Conservation (phyloP, 2,113 vertebrate genomes). For the Rhea pennata region DNA sequence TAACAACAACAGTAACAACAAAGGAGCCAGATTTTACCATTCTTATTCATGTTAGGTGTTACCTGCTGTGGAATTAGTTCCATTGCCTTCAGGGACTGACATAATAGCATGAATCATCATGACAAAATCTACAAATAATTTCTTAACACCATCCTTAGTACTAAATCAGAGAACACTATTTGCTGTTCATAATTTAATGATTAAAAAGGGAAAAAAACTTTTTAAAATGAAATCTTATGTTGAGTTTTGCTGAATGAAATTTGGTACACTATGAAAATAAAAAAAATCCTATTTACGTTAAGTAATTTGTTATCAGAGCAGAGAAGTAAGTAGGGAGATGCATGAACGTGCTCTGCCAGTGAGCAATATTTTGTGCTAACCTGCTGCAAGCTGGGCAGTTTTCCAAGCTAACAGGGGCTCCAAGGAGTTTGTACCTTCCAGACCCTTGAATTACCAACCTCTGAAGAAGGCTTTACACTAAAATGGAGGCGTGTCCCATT, state of each 20-base stretch:
- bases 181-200: rapidly evolving
- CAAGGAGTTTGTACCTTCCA: background rate
- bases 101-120: background rate
- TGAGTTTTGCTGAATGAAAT: background rate
- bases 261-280: background rate
- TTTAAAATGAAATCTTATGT: background rate
- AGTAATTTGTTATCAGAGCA: background rate
- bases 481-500: background rate
- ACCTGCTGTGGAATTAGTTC: background rate
- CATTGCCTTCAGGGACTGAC: background rate
- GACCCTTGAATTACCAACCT: background rate
- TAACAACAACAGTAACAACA: background rate
- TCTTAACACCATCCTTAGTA: background rate
- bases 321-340: background rate
- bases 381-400: background rate
- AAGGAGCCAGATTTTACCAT: background rate
- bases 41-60: background rate
- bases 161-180: background rate
- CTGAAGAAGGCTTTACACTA: background rate
- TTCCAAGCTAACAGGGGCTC: background rate
- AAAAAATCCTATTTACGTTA: background rate
- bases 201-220: background rate
- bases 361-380: background rate
- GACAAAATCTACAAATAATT: background rate
- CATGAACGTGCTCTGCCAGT: background rate